These are phyloP conservation scores for Pithys albifrons DNA, from an alignment of 2,113 vertebrate species.

Conservation along the genomic window DNA sequence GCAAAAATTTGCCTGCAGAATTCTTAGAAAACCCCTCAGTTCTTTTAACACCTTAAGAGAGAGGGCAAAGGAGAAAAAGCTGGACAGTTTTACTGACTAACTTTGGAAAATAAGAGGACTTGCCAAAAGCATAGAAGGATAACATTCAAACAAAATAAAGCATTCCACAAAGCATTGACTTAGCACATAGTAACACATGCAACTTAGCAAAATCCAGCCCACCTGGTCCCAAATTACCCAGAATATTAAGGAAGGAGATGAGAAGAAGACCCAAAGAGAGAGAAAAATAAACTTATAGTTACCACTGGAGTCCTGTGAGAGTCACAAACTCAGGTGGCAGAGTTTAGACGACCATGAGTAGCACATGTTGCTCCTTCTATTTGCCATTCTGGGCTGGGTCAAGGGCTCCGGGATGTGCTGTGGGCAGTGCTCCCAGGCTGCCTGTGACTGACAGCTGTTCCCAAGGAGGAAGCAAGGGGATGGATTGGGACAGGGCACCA, in stretches of 20 bases:
- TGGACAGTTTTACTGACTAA: not conserved
- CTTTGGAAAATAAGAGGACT: not conserved
- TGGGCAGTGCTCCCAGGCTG: not conserved
- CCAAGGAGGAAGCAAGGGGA: not conserved
- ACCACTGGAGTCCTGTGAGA: not conserved
- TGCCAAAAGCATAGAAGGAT: not conserved
- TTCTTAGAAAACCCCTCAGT: not conserved
- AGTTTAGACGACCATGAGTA: not conserved
- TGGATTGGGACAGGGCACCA: not conserved
- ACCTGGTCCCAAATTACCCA: not conserved
- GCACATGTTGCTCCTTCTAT: not conserved
- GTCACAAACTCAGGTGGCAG: not conserved
- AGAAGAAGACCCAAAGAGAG: not conserved
- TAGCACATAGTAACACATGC: not conserved
- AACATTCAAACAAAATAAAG: not conserved
- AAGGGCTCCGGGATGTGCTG: too few species aligned
- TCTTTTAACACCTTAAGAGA: not conserved
- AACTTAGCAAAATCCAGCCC: not conserved
- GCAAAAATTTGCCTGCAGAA: not conserved
- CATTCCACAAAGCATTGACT: not conserved
- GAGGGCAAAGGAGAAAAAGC: not conserved
- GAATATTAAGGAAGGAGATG: not conserved
- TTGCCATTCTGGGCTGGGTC: not conserved
- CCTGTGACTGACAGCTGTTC: not conserved
- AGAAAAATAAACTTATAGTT: not conserved